These are phyloP conservation scores for Paramuricea clavata DNA, from an alignment of 92 coral and sea anemone genomes.

Conservation along the genomic window DNA sequence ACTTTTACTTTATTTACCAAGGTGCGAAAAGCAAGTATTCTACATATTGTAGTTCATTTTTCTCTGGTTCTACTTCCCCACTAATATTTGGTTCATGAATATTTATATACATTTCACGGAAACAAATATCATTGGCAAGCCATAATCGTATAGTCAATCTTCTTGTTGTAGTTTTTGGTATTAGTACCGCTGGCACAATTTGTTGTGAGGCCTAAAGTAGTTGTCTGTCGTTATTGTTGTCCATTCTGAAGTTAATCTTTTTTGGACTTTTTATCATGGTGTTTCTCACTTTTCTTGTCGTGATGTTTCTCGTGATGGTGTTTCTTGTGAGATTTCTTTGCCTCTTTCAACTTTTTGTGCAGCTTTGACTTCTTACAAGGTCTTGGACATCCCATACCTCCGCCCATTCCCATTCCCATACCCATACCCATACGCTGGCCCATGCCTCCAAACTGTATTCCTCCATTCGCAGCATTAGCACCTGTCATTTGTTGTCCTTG, in stretches of 20 bases:
- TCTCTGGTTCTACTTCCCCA: not conserved
- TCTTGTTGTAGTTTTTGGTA: not conserved
- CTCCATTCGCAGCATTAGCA: conserved; percentile 27
- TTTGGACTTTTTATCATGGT: not conserved
- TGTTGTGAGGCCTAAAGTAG: not conserved
- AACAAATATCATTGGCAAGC: not conserved
- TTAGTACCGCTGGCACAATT: not conserved
- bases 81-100: not conserved
- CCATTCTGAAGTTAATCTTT: not conserved
- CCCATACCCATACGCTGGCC: conserved; percentile 18
- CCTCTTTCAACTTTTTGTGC: conserved; percentile 1
- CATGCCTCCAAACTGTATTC: conserved; percentile 30
- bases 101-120: not conserved
- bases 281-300: conserved; percentile 12
- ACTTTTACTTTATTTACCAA: not conserved
- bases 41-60: too few relatives aligned
- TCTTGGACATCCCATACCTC: conserved; percentile 32
- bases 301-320: not conserved
- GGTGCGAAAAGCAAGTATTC: not conserved
- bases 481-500: conserved; percentile 47
- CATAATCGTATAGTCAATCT: not conserved
- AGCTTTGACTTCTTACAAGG: conserved; percentile 41
- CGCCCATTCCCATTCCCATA: not conserved
- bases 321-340: conserved; percentile 29
- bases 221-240: not conserved